Evolutionary conservation across 2,888 invertebrate genomes (phyloP).

Genomic region (Phlogophora meticulosa): DNA sequence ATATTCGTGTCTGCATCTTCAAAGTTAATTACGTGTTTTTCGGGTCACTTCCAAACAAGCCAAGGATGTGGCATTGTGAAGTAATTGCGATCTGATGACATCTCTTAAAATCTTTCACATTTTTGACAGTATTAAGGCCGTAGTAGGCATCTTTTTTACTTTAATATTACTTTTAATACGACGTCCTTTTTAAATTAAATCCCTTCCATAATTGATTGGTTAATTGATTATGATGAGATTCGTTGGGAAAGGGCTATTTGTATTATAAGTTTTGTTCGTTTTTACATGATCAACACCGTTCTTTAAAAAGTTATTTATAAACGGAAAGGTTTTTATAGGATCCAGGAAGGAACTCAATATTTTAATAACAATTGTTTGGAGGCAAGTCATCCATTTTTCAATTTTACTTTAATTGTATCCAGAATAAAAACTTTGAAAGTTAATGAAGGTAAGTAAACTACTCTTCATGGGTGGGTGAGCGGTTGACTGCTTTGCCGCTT

Average conservation of each 20-base stretch:
- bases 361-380: neutral
- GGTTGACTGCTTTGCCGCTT: too few species aligned
- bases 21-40: slow-evolving; percentile 48
- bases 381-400: neutral
- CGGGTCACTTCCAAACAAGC: slow-evolving; percentile 57
- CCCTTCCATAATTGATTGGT: neutral
- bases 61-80: slow-evolving; percentile 50
- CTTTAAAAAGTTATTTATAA: neutral
- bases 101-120: slow-evolving; percentile 46
- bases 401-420: too few species aligned
- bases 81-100: slow-evolving; percentile 58
- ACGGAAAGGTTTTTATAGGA: neutral
- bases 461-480: too few species aligned
- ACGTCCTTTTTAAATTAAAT: neutral
- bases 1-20: slow-evolving; percentile 36
- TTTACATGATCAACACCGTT: neutral
- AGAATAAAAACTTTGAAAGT: too few species aligned
- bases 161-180: slow-evolving; percentile 12
- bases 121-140: slow-evolving; percentile 32
- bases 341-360: slow-evolving; percentile 1
- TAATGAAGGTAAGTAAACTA: too few species aligned
- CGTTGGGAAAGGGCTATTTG: neutral
- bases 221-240: neutral
- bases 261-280: neutral
- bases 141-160: slow-evolving; percentile 16